Evolutionary conservation across 2,888 invertebrate genomes (phyloP).

Genomic region (Tineola bisselliella): DNA sequence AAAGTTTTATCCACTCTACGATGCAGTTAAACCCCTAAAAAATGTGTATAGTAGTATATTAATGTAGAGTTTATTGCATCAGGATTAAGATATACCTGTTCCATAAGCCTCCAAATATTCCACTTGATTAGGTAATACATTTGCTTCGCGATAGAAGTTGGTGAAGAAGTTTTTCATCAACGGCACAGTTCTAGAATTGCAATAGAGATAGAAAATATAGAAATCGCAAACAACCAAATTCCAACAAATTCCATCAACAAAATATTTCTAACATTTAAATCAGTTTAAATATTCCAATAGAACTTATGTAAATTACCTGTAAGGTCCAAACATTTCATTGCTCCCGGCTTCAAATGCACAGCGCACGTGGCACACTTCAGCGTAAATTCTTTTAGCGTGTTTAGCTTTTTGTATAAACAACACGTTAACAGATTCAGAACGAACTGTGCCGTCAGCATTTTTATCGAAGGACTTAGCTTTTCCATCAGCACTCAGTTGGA

Average conservation of each 20-base stretch:
- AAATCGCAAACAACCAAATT: no score
- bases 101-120: conserved; percentile 7
- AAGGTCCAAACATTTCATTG: background rate
- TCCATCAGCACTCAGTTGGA: conserved; percentile 76
- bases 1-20: no score
- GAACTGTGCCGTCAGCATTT: conserved; percentile 77
- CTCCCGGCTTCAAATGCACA: conserved; percentile 61
- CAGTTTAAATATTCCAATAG: no score
- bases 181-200: background rate
- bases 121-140: conserved; percentile 4
- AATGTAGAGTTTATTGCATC: no score
- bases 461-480: conserved; percentile 88
- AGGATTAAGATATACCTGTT: no score
- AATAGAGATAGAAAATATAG: background rate
- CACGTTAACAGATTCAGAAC: conserved; percentile 76
- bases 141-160: conserved; percentile 2
- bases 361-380: conserved; percentile 74
- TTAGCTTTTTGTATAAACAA: conserved; percentile 75
- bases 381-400: conserved; percentile 64
- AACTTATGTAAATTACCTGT: no score
- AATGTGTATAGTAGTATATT: no score
- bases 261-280: no score
- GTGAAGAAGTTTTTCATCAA: background rate
- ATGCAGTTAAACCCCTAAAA: no score
- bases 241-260: no score